phyloP scores from a whole-genome alignment of 2,113 vertebrate genomes.

The Myotis lucifugus region DNA sequence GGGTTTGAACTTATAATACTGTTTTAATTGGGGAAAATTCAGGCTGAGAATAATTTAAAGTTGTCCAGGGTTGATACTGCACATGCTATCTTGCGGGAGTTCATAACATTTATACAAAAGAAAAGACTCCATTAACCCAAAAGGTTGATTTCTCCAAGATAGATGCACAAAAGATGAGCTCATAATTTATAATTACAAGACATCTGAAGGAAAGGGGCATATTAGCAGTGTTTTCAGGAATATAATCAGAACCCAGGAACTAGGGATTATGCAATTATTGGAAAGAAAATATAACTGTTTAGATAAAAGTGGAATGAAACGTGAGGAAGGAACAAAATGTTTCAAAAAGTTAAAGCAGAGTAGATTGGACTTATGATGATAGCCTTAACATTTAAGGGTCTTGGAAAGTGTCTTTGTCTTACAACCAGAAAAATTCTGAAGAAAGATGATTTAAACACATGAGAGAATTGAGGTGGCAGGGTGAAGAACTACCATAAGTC shows the following conservation, averaged over 20 bases:
- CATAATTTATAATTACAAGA: background rate
- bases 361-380: background rate
- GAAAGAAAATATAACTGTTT: constrained; percentile 9
- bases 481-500: background rate
- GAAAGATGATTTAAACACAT: background rate
- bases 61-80: background rate
- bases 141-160: background rate
- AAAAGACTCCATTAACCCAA: background rate
- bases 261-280: background rate
- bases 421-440: background rate
- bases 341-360: background rate
- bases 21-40: constrained; percentile 38
- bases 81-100: background rate
- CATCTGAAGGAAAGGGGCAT: background rate
- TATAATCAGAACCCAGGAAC: background rate
- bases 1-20: constrained; percentile 7
- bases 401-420: background rate
- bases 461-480: background rate
- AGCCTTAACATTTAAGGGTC: background rate
- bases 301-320: background rate
- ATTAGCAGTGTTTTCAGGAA: background rate
- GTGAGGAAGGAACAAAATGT: background rate
- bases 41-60: constrained; percentile 26
- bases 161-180: background rate
- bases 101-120: background rate